Base-by-base conservation (phyloP, 2,113 vertebrate genomes). In the Sula dactylatra region DNA sequence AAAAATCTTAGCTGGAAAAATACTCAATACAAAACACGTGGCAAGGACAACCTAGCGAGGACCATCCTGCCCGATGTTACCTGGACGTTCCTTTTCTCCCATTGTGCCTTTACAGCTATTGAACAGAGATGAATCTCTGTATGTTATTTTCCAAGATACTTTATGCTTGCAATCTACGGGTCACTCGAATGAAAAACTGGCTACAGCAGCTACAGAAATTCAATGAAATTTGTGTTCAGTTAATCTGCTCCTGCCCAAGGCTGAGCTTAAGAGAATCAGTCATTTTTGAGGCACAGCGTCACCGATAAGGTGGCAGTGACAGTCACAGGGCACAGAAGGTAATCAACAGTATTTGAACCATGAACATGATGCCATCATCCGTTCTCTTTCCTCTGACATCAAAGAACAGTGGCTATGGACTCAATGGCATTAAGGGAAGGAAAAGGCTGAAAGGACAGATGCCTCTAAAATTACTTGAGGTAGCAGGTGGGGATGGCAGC, bases 361-460 rank as follows among this genome's bases (percentile, higher is more conserved):
- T 6, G 6, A 67, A n/a, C 0, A 1, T 1, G 36, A 69, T 21
- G 45, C 38, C 11, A 20, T 36, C 64, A 49, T 16, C 26, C 9
- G 3, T 44, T 31, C 16, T 45, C 87, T 13, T 67, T 34, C 54
- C 67, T 71, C 38, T n/a, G 36, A 44, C 29, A 32, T 42, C 27
- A 54, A 66, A 77, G 25, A 52, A 16, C 3, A 34, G 45, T 4
- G 10, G 26, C 45, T 49, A 8, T 4, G 45, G 78, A 62, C 13
- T 31, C 21, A 36, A 66, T 3, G 22, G 45, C 45, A 44, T 25
- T 7, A 55, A 54, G 12, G 54, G 44, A 70, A 65, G 34, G 32
- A 71, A 83, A 76, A 52, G 6, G 20, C 6, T 70, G 49, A 58
- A 45, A 76, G 69, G 36, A 19, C 0, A 81, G 38, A 54, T 15